phyloP scores from a whole-genome alignment of 2,797 vertebrate species.

The Sarcophilus harrisii region DNA sequence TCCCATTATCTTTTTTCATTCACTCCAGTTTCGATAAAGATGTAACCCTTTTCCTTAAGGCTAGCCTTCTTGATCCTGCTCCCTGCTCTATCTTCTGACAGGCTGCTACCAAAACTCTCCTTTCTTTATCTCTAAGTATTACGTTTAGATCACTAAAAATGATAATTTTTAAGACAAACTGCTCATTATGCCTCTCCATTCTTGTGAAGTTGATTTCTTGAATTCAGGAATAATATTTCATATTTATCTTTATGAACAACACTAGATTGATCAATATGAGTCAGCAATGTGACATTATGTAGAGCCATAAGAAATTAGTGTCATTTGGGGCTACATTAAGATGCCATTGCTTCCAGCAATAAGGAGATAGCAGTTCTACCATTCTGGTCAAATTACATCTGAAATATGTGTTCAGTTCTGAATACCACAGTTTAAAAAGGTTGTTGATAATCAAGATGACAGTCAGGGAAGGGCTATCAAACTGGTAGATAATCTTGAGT shows the following conservation, averaged over 20 bases:
- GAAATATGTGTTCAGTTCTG: neutral
- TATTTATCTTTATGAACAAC: neutral
- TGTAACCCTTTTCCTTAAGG: neutral
- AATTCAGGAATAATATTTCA: neutral
- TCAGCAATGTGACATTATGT: neutral
- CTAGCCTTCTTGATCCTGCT: neutral
- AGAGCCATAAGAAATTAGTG: neutral
- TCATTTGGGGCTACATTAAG: neutral
- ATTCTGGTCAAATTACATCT: neutral
- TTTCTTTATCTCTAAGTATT: neutral
- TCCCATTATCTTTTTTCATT: neutral
- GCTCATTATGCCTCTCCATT: neutral
- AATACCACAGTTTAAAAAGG: neutral
- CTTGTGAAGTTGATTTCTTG: neutral
- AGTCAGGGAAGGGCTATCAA: neutral
- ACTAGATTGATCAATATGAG: neutral
- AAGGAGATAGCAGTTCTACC: neutral
- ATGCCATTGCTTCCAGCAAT: neutral
- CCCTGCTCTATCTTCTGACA: neutral
- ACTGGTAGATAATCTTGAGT: neutral
- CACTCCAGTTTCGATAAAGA: neutral
- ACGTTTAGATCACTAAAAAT: neutral
- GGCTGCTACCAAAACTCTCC: neutral
- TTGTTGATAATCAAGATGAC: neutral
- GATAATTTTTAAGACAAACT: neutral